Percentiles rank a stretch among this genome's conserved stretches.
These are phyloP conservation scores for Meloidogyne exigua DNA, from an alignment of 1,140 invertebrate species.

Conservation along the genomic window DNA sequence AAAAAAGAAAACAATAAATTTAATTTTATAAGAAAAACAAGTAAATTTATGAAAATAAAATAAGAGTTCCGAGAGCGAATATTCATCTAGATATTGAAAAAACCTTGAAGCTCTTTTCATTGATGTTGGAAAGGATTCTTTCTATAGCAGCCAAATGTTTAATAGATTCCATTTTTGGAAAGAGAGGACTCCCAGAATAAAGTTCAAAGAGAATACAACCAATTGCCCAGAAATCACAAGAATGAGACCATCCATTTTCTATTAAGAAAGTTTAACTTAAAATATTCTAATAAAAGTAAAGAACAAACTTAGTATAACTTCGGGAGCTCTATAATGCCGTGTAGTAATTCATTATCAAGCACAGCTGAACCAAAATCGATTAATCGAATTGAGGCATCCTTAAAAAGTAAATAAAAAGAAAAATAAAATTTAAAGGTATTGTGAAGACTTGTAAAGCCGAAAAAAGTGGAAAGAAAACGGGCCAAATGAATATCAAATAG, in stretches of 20 bases:
- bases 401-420: slow-evolving; percentile 67
- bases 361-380: slow-evolving; percentile 99
- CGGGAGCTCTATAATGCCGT: slow-evolving; percentile 93
- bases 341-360: slow-evolving; percentile 99
- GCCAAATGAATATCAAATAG: too few relatives aligned
- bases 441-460: too few relatives aligned
- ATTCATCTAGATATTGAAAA: too few relatives aligned
- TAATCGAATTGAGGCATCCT: slow-evolving; percentile 85
- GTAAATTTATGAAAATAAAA: too few relatives aligned
- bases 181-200: slow-evolving; percentile 92
- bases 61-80: too few relatives aligned
- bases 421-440: background rate
- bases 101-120: background rate
- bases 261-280: background rate
- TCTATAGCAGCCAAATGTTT: slow-evolving; percentile 99
- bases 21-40: background rate
- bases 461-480: too few relatives aligned
- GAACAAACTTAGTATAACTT: slow-evolving; percentile 80
- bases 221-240: slow-evolving; percentile 98
- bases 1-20: background rate
- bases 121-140: slow-evolving; percentile 74
- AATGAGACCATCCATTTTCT: slow-evolving; percentile 76
- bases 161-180: slow-evolving; percentile 94
- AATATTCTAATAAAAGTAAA: background rate
- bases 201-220: slow-evolving; percentile 98